Percentiles rank a stretch among this genome's conserved stretches.
Conservation (phyloP, 2,888 invertebrate species). For the Ormyrus thymus region DNA sequence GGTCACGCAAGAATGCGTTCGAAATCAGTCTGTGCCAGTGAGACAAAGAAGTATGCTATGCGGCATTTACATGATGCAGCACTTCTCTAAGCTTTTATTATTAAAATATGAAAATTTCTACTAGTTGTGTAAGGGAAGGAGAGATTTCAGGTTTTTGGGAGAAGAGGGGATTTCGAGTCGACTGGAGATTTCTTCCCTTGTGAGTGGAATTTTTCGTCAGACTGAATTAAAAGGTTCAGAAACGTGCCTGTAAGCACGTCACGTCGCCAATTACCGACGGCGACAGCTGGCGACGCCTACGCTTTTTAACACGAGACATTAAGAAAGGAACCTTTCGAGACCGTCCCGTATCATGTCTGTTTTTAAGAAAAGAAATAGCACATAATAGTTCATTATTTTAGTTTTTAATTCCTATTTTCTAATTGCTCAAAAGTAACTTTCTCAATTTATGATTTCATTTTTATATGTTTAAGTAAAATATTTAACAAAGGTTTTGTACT, state of each 20-base stretch:
- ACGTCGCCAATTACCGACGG: not conserved
- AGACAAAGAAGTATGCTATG: constrained; percentile 2
- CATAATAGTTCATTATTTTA: not conserved
- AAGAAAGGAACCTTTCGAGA: constrained; percentile 11
- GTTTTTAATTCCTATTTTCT: not conserved
- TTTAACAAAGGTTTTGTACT: not conserved
- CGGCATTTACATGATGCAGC: not conserved
- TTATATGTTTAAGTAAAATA: not conserved
- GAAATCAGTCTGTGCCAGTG: constrained; percentile 38
- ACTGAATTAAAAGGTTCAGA: constrained; percentile 11
- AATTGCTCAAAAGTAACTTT: not conserved
- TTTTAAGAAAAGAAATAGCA: constrained; percentile 2
- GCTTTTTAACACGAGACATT: constrained; percentile 18
- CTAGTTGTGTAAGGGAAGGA: not conserved
- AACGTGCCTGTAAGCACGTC: not conserved
- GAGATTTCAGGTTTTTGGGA: not conserved
- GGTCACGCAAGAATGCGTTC: not conserved
- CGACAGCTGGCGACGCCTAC: constrained; percentile 11
- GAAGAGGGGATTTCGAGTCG: constrained; percentile 11
- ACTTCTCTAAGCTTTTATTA: constrained; percentile 25
- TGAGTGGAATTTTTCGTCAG: constrained; percentile 40
- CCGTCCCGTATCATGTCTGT: constrained; percentile 9
- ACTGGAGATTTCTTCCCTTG: constrained; percentile 50
- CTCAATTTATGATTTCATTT: not conserved
- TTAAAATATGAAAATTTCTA: constrained; percentile 22